Evolutionary conservation across 1,140 invertebrate genomes (phyloP).

Genomic region (Psix sp.): DNA sequence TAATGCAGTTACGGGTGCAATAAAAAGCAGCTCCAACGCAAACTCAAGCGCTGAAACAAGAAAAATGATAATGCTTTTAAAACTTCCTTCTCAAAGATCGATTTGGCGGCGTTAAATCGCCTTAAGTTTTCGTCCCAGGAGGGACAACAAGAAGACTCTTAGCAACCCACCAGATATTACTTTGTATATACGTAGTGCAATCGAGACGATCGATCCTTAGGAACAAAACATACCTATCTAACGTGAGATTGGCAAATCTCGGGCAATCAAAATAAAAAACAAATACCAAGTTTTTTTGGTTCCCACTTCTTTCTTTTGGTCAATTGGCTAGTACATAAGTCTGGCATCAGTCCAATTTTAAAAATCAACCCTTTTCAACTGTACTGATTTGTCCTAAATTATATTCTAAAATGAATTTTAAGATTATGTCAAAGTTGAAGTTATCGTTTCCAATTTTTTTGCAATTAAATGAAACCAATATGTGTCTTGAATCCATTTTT

Average conservation of each 20-base stretch:
- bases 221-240: constrained; percentile 60
- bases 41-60: constrained; percentile 17
- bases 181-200: constrained; percentile 45
- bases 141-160: constrained; percentile 48
- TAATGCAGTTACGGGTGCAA: constrained; percentile 19
- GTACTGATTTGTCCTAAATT: constrained; percentile 48
- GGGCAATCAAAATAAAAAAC: constrained; percentile 45
- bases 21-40: constrained; percentile 15
- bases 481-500: no score
- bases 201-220: constrained; percentile 61
- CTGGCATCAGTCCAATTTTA: constrained; percentile 64
- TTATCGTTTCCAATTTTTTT: no score
- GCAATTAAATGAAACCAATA: no score
- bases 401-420: constrained; percentile 38
- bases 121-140: constrained; percentile 45
- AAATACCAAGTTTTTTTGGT: constrained; percentile 43
- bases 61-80: constrained; percentile 51
- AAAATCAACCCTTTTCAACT: constrained; percentile 64
- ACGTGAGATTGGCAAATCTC: constrained; percentile 62
- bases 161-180: constrained; percentile 50
- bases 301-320: constrained; percentile 45
- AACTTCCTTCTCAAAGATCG: constrained; percentile 31
- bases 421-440: no score
- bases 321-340: constrained; percentile 66
- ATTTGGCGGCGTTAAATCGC: constrained; percentile 48